phyloP scores from a whole-genome alignment of 2,888 invertebrate species.

The Leptopilina syphax region DNA sequence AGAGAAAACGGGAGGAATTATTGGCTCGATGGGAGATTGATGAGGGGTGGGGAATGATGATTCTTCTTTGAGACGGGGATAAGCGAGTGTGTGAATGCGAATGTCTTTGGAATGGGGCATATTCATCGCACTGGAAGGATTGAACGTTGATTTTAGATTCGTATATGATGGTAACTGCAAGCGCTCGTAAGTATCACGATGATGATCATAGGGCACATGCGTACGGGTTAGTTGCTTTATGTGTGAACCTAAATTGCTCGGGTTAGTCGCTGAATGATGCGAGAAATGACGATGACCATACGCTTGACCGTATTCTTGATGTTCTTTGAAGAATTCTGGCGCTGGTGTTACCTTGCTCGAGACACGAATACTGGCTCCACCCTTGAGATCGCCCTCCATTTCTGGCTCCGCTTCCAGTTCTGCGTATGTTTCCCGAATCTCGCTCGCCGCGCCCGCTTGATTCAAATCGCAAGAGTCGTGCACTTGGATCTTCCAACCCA shows the following conservation, averaged over 20 bases:
- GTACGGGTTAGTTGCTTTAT: conserved; percentile 56
- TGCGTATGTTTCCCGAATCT: conserved; percentile 79
- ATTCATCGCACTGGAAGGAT: conserved; percentile 46
- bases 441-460: conserved; percentile 78
- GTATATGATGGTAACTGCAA: conserved; percentile 60
- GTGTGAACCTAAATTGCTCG: conserved; percentile 47
- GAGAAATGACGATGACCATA: conserved; percentile 61
- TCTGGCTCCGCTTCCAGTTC: conserved; percentile 73
- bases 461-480: conserved; percentile 86
- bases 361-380: conserved; percentile 68
- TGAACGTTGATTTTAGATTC: conserved; percentile 47
- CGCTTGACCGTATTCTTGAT: conserved; percentile 62
- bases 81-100: conserved; percentile 26
- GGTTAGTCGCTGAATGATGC: conserved; percentile 60
- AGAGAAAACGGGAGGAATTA: conserved; percentile 39
- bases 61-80: conserved; percentile 47
- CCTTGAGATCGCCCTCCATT: conserved; percentile 72
- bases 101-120: conserved; percentile 45
- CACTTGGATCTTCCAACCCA: conserved; percentile 97
- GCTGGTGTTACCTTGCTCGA: conserved; percentile 74
- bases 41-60: conserved; percentile 42
- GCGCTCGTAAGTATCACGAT: conserved; percentile 62
- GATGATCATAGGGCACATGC: conserved; percentile 55
- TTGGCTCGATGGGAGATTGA: neutral
- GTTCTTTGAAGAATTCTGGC: conserved; percentile 70